Base-by-base conservation (phyloP, 2,888 invertebrate species). In the Lampropteryx suffumata region DNA sequence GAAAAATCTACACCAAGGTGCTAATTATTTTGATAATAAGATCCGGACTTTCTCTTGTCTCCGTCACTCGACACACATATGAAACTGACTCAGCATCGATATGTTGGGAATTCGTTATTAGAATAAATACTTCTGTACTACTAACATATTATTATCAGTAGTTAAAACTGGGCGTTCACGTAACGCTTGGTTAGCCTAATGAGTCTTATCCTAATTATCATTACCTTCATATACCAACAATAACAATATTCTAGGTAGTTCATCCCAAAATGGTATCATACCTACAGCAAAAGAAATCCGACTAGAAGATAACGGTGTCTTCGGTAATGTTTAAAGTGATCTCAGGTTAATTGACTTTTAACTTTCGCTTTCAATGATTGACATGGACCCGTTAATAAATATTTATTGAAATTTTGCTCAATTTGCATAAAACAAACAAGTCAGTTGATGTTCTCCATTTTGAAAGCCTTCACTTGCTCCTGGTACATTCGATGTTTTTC, bases 401-500 rank as follows among this genome's bases (percentile, higher is more conserved):
- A 37, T 59, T 55, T 55, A 59, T 37, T 55, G n/a, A n/a, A 53
- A 50, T 35, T 24, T 24, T 41, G 47, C 12, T 27, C 37, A 36
- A 41, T 50, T 12, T 48, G 30, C 37, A 10, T 50, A 36, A 42
- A 35, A 29, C 29, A 39, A 11, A 28, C 29, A 40, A 28, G 29
- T 39, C 34, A 24, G 33, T 66, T 60, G 49, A 67, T 67, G 17
- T 71, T 70, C 10, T 79, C 69, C 58, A 74, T 66, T 13, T 64
- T 62, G 51, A 80, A 84, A 0, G 68, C 64, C 61, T 82, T 89
- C 0, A 90, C 82, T 70, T 81, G 79, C 39, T 87, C 86, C 58
- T 89, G 87, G 55, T 83, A 90, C 71, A 83, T 78, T 13, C 76
- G 69, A 57, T 90, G 90, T 62, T 87, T 87, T 51, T 86, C 85